Conservation (phyloP, 1,140 invertebrate species). For the Lepeophtheirus salmonis region DNA sequence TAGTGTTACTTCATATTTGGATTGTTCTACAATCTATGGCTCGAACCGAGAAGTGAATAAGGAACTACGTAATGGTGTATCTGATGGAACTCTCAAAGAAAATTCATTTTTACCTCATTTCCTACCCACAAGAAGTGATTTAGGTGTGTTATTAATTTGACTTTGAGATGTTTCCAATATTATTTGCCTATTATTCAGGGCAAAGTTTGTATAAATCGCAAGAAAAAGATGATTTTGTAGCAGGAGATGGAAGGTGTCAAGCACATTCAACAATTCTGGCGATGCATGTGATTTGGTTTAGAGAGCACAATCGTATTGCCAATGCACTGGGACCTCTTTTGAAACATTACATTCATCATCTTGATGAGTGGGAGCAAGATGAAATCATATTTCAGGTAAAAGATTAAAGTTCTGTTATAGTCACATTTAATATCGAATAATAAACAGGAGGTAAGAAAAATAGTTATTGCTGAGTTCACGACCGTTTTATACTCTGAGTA, state of each 20-base stretch:
- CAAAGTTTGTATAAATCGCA: not conserved
- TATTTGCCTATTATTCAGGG: no score
- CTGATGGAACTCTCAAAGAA: not conserved
- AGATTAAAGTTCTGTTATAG: no score
- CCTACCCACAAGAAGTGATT: not conserved
- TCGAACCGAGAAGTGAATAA: not conserved
- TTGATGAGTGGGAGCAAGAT: not conserved
- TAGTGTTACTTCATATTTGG: not conserved
- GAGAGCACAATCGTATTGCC: slow-evolving; percentile 37
- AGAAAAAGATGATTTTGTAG: not conserved
- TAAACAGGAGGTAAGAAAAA: not conserved
- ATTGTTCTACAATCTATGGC: not conserved
- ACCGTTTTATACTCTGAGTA: not conserved
- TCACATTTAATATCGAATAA: no score
- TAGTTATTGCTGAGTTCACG: not conserved
- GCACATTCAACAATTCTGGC: slow-evolving; percentile 12
- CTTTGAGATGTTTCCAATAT: no score
- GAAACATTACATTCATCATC: not conserved
- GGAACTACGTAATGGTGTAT: not conserved
- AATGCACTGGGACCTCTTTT: slow-evolving; percentile 18
- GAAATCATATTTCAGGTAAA: not conserved
- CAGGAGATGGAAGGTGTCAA: not conserved
- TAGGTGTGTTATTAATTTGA: no score
- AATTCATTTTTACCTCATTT: not conserved
- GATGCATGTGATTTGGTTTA: slow-evolving; percentile 34